These are phyloP conservation scores for Tachysurus vachellii DNA, from an alignment of 2,113 vertebrate species.

Conservation along the genomic window DNA sequence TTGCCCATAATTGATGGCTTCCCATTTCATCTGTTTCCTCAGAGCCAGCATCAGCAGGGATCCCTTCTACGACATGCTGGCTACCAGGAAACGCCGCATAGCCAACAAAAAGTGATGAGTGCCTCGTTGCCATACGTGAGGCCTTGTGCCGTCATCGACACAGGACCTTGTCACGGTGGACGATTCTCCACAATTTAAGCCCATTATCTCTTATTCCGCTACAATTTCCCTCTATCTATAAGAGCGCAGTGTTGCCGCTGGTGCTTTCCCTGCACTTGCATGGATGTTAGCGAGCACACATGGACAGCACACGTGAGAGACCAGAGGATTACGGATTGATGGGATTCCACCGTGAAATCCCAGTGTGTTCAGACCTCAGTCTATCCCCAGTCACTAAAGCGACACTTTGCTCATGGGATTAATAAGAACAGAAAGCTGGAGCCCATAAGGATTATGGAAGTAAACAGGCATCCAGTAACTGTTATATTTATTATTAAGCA, in stretches of 20 bases:
- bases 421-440: conserved; percentile 9
- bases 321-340: not conserved
- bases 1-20: conserved; percentile 62
- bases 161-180: not conserved
- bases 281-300: conserved; percentile 34
- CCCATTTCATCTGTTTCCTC: conserved; percentile 64
- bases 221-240: not conserved
- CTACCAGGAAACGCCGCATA: conserved; percentile 94
- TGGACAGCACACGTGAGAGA: conserved; percentile 2
- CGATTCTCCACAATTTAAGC: not conserved
- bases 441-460: conserved; percentile 3
- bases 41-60: conserved; percentile 98
- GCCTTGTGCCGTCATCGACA: not conserved
- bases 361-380: not conserved
- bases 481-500: not conserved
- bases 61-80: conserved; percentile 98
- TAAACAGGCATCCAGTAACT: not conserved
- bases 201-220: not conserved
- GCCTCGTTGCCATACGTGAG: not conserved
- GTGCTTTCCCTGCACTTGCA: conserved; percentile 33
- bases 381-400: conserved; percentile 25
- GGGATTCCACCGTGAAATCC: conserved; percentile 16
- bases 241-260: conserved; percentile 16
- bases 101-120: conserved; percentile 92
- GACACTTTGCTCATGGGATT: not conserved